Percentiles rank a stretch among this genome's conserved stretches.
These are phyloP conservation scores for Callipepla squamata DNA, from an alignment of 2,113 vertebrate species.

Conservation along the genomic window DNA sequence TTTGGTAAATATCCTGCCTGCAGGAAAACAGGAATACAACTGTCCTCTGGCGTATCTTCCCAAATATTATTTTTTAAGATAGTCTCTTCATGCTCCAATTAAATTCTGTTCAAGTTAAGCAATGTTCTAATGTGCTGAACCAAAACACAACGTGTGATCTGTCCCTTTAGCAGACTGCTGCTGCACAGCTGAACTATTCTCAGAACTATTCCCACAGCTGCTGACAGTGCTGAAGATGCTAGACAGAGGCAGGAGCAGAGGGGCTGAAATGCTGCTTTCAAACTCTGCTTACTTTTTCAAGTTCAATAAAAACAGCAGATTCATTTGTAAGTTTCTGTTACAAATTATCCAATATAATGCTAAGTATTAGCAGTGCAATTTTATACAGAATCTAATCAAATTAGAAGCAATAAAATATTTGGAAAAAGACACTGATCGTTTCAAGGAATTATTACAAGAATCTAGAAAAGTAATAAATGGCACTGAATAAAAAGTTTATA, in stretches of 20 bases:
- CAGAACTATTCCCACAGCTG: conserved; percentile 53
- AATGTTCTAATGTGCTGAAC: background rate
- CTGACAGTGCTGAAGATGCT: conserved; percentile 43
- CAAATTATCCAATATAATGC: background rate
- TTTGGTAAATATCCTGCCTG: background rate
- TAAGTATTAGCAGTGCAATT: background rate
- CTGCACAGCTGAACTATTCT: conserved; percentile 52
- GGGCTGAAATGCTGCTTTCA: background rate
- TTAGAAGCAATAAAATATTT: background rate
- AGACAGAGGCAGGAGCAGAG: conserved; percentile 42
- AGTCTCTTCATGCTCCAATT: background rate
- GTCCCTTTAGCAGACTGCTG: conserved; percentile 42
- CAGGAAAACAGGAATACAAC: background rate
- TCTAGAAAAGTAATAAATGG: background rate
- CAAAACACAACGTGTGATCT: conserved; percentile 50
- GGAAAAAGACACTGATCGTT: background rate
- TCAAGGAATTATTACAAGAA: background rate
- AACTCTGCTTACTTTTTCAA: background rate
- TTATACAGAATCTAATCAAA: background rate
- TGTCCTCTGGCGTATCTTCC: background rate
- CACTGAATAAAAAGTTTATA: background rate
- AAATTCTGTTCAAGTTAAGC: background rate
- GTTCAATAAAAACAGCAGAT: background rate
- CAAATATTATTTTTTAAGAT: background rate
- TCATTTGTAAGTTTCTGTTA: background rate